These are phyloP conservation scores for Athene cunicularia DNA, from an alignment of 2,113 vertebrate species.

Conservation along the genomic window DNA sequence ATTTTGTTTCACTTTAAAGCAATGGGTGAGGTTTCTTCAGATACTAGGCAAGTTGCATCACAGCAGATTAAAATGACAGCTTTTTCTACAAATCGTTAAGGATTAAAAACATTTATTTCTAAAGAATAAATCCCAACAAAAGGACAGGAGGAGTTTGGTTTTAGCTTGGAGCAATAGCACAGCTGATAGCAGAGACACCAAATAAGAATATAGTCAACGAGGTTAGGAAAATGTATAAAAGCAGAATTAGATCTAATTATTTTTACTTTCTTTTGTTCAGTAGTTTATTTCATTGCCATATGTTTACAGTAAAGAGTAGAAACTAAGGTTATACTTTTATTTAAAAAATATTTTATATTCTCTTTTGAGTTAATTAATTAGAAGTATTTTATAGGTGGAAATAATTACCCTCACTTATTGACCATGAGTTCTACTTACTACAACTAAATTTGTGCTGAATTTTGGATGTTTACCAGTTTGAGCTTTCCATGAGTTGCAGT, in stretches of 20 bases:
- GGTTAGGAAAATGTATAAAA: neutral
- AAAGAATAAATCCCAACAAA: conserved; percentile 12
- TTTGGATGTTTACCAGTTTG: neutral
- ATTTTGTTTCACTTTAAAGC: neutral
- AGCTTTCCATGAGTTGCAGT: neutral
- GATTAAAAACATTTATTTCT: conserved; percentile 20
- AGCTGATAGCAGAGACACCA: neutral
- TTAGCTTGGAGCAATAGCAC: neutral
- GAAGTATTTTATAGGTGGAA: neutral
- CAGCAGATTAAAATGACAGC: conserved; percentile 18
- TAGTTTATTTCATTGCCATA: neutral
- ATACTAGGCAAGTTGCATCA: neutral
- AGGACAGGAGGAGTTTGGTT: neutral
- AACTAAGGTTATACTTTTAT: neutral
- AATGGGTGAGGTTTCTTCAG: neutral
- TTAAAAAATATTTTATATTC: neutral
- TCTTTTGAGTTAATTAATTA: neutral
- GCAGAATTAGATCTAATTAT: neutral
- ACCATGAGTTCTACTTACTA: neutral
- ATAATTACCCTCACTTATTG: neutral
- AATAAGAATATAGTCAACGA: neutral
- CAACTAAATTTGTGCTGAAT: neutral
- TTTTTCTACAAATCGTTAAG: conserved; percentile 31
- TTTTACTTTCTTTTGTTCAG: neutral
- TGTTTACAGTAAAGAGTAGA: neutral